Conservation (phyloP, 2,888 invertebrate genomes). For the Coleophora deauratella region DNA sequence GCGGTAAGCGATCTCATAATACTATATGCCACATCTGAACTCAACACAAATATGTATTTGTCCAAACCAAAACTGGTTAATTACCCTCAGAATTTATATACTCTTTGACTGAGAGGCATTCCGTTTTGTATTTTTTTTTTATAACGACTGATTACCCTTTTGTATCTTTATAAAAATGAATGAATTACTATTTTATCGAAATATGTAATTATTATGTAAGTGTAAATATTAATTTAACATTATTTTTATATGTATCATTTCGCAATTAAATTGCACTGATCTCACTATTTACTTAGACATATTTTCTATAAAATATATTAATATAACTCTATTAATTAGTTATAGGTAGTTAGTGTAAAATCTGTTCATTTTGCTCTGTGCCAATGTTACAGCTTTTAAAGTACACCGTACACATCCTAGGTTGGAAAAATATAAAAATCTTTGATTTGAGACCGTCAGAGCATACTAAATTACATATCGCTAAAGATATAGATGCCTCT, state of each 20-base stretch:
- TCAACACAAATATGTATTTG: conserved; percentile 18
- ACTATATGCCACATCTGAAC: conserved; percentile 28
- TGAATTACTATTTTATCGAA: too few species aligned
- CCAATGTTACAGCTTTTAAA: neutral
- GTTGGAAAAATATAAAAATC: too few species aligned
- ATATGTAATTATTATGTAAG: too few species aligned
- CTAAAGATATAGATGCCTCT: too few species aligned
- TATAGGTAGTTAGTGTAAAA: neutral
- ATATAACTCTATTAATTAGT: neutral
- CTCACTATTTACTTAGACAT: conserved; percentile 23
- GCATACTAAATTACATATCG: too few species aligned
- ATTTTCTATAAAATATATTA: neutral
- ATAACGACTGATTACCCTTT: conserved; percentile 12
- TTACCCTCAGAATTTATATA: conserved; percentile 23
- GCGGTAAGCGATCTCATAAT: conserved; percentile 31
- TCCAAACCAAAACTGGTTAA: conserved; percentile 2
- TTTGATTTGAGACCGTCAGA: too few species aligned
- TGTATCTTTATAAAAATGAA: conserved; percentile 14
- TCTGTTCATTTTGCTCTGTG: neutral
- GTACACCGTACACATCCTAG: conserved; percentile 15
- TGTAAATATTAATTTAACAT: too few species aligned
- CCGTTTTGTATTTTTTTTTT: conserved; percentile 23
- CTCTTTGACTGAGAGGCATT: conserved; percentile 37
- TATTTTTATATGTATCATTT: neutral
- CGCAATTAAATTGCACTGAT: conserved; percentile 20